These are phyloP conservation scores for Pharmacophagus antenor DNA, from an alignment of 2,888 invertebrate genomes.

Conservation along the genomic window DNA sequence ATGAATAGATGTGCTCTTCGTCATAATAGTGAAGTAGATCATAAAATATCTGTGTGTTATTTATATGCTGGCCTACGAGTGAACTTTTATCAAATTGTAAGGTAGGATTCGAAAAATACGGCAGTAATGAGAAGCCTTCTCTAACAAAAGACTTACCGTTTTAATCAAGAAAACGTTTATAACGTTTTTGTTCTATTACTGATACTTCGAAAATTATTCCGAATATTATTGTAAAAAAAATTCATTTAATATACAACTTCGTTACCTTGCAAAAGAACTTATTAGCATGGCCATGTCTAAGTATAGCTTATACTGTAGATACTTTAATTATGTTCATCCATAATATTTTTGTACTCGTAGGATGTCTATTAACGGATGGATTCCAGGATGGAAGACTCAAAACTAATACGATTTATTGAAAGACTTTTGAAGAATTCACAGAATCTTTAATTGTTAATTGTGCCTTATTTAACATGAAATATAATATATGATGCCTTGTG, in stretches of 20 bases:
- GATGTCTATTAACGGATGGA: too few species aligned
- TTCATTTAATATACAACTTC: background rate
- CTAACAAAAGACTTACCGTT: slow-evolving; percentile 21
- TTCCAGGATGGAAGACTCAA: background rate
- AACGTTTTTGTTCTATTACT: slow-evolving; percentile 12
- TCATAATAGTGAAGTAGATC: slow-evolving; percentile 23
- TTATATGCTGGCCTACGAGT: slow-evolving; percentile 15
- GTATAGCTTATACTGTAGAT: too few species aligned
- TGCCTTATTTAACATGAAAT: background rate
- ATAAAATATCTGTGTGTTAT: slow-evolving; percentile 25
- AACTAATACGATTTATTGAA: too few species aligned
- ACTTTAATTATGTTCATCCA: too few species aligned
- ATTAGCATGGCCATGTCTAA: background rate
- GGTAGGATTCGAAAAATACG: slow-evolving; percentile 24
- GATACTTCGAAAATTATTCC: slow-evolving; percentile 2
- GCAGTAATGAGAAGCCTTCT: slow-evolving; percentile 13
- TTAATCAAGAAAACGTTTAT: slow-evolving; percentile 18
- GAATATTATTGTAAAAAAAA: background rate
- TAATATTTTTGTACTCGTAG: too few species aligned
- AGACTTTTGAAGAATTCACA: background rate
- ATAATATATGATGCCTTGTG: background rate
- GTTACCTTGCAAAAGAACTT: background rate
- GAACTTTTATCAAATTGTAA: slow-evolving; percentile 26
- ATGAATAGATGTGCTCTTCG: slow-evolving; percentile 5
- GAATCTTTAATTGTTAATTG: background rate